A percentile compares a stretch with the other conserved stretches of the same genome.
Conservation (phyloP, 1,140 invertebrate species). For the Eriocheir sinensis region DNA sequence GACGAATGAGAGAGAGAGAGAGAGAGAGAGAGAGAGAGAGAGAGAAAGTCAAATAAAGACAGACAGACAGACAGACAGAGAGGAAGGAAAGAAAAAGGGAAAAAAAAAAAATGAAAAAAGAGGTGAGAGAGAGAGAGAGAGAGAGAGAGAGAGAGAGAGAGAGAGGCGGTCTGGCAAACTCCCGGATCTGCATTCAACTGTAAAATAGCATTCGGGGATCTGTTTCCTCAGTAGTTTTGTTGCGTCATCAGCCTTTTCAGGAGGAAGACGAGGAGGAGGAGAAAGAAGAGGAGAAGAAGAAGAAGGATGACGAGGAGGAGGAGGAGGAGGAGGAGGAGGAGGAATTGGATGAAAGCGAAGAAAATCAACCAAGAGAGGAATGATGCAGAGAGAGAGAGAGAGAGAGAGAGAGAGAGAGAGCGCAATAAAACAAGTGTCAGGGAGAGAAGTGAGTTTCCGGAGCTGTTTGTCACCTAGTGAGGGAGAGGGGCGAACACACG, state of each 20-base stretch:
- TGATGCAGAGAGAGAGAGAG: neutral
- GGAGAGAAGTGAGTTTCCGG: slow-evolving; percentile 20
- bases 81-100: too few relatives aligned
- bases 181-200: neutral
- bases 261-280: too few relatives aligned
- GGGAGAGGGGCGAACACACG: neutral
- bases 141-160: neutral
- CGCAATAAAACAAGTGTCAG: slow-evolving; percentile 15
- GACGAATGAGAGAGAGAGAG: neutral
- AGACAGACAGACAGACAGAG: too few relatives aligned
- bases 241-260: slow-evolving; percentile 2
- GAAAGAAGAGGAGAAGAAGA: too few relatives aligned
- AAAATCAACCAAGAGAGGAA: neutral
- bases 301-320: neutral
- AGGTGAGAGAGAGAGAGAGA: neutral
- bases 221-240: neutral
- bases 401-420: slow-evolving; percentile 22
- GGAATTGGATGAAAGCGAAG: neutral
- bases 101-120: too few relatives aligned
- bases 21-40: neutral
- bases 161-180: neutral
- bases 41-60: too few relatives aligned
- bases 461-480: slow-evolving; percentile 13
- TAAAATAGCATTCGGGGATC: slow-evolving; percentile 15
- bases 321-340: neutral